Base-by-base conservation (phyloP, 2,113 vertebrate species). In the Serilophus lunatus region DNA sequence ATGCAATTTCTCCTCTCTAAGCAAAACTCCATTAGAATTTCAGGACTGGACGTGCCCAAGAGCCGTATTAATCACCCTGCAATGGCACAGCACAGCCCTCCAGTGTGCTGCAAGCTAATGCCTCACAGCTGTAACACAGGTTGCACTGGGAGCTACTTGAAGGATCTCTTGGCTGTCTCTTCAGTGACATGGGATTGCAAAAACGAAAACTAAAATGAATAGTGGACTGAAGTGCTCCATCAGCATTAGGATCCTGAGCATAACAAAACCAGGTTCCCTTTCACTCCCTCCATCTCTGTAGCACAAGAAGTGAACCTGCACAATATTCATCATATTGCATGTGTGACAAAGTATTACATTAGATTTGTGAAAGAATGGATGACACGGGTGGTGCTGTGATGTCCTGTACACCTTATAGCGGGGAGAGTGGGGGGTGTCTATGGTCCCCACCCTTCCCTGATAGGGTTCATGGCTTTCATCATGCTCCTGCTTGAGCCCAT, bases 21-120 rank as follows among this genome's bases (percentile, higher is more conserved):
- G 94, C n/a, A 95, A 86, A 97, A 78, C 23, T 10, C 36, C 20
- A 53, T 66, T 82, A 71, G 61, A 90, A 93, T 96, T 96, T 88
- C 54, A 79, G 84, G 92, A 42, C 4, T 66, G 76, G 36, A 91
- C 3, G 3, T 91, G 59, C 88, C 60, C 57, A 54, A 78, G 76
- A 84, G 57, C 33, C 53, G 22, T 74, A 80, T 94, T 71, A 87
- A 81, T 95, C 91, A 82, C 24, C 40, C 16, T 50, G 47, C 24
- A 8, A 50, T 38, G 54, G 76, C 40, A 29, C 24, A 57, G 81
- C 13, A 2, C 65, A 93, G 86, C 51, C 66, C 65, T 89, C 36
- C 7, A 11, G 66, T 2, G 1, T 87, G 33, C 70, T 4, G 12
- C 17, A 44, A 82, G 66, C 35, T 78, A 56, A 68, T 47, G 66